Conservation (phyloP, 92 coral and sea anemone species). For the Pocillopora meandrina region DNA sequence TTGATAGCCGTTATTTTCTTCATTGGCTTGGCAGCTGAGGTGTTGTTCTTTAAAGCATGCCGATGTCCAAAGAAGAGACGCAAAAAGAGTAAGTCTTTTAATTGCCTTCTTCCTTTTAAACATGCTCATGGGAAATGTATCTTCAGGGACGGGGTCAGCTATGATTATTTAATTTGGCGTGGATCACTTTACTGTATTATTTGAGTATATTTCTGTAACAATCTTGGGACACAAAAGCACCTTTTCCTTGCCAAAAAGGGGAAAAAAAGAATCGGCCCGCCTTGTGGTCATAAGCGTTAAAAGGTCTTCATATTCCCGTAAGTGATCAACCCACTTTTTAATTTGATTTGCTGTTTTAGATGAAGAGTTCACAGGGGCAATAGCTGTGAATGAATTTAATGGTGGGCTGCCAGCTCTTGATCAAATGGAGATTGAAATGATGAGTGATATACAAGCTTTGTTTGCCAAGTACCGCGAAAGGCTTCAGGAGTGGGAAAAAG, state of each 20-base stretch:
- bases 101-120: not conserved
- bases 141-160: too few relatives aligned
- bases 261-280: too few relatives aligned
- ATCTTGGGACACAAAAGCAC: too few relatives aligned
- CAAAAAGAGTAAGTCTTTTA: slow-evolving; percentile 21
- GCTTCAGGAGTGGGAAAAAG: slow-evolving; percentile 10
- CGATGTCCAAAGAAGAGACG: slow-evolving; percentile 6
- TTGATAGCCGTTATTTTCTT: slow-evolving; percentile 60
- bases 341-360: not conserved
- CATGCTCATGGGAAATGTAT: too few relatives aligned
- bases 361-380: not conserved
- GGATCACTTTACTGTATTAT: too few relatives aligned
- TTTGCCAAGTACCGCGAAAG: slow-evolving; percentile 61
- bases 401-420: slow-evolving; percentile 29
- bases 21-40: slow-evolving; percentile 63
- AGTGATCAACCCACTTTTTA: not conserved
- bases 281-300: too few relatives aligned
- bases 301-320: too few relatives aligned
- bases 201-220: too few relatives aligned
- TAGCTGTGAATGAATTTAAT: not conserved
- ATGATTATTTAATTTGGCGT: too few relatives aligned
- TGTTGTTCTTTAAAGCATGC: slow-evolving; percentile 50
- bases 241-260: too few relatives aligned
- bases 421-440: slow-evolving; percentile 67
- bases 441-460: slow-evolving; percentile 58